Evolutionary conservation across 2,888 invertebrate species (phyloP).

Genomic region (Arctia plantaginis): DNA sequence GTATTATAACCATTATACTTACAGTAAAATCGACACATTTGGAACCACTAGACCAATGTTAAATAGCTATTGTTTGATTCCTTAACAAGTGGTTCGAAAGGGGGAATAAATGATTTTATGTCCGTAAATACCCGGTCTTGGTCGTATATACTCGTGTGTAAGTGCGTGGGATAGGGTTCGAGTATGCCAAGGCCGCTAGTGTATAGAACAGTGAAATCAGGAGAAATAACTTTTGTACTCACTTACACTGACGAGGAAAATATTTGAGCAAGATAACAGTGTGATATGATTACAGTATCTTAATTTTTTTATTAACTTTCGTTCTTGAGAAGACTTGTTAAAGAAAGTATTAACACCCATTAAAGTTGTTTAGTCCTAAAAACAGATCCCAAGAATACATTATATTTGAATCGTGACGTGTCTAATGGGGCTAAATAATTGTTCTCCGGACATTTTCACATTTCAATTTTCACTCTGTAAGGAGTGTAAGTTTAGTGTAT

Average conservation of each 20-base stretch:
- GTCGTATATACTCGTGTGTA: not conserved
- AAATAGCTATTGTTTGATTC: not conserved
- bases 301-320: too few relatives aligned
- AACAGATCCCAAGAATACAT: not conserved
- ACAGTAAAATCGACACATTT: not conserved
- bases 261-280: not conserved
- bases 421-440: slow-evolving; percentile 13
- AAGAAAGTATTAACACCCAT: not conserved
- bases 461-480: slow-evolving; percentile 13
- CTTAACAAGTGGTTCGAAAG: not conserved
- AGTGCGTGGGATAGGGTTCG: not conserved
- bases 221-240: not conserved
- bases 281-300: too few relatives aligned
- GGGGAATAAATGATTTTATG: not conserved
- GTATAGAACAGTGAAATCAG: not conserved
- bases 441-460: slow-evolving; percentile 6
- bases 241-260: not conserved
- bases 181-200: not conserved
- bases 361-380: not conserved
- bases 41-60: too few relatives aligned
- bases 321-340: not conserved
- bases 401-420: not conserved
- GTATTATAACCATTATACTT: not conserved
- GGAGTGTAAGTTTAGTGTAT: slow-evolving; percentile 15
- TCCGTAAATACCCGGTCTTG: not conserved